These are phyloP conservation scores for Stegodyphus dumicola DNA, from an alignment of 1,140 invertebrate species.

Conservation along the genomic window DNA sequence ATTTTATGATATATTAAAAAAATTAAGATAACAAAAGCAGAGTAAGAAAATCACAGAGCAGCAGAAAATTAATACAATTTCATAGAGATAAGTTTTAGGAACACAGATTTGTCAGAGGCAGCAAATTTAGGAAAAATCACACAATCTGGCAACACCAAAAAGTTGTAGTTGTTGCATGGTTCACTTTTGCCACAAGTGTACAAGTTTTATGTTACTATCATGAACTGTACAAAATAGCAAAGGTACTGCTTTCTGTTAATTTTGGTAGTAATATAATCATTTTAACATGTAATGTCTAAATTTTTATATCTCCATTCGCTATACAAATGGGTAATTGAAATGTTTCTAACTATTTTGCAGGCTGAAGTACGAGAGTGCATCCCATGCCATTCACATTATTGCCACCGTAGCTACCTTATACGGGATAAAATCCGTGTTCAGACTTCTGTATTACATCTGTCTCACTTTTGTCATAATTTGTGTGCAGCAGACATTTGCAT, in stretches of 20 bases:
- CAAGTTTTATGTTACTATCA: not conserved
- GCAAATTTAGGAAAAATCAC: too few species aligned
- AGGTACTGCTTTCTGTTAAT: not conserved
- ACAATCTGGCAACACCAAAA: not conserved
- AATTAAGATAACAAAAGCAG: too few species aligned
- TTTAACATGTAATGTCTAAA: not conserved
- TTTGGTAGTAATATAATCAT: not conserved
- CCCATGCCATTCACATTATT: constrained; percentile 20
- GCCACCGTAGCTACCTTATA: constrained; percentile 27
- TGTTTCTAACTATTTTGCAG: constrained; percentile 22
- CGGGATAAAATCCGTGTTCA: constrained; percentile 27
- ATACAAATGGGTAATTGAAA: not conserved
- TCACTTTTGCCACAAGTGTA: not conserved
- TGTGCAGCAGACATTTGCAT: constrained; percentile 29
- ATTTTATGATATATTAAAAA: too few species aligned
- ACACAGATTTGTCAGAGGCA: too few species aligned
- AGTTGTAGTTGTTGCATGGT: not conserved
- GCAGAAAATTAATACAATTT: not conserved
- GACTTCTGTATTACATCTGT: constrained; percentile 23
- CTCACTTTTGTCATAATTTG: constrained; percentile 16
- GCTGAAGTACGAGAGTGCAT: constrained; percentile 1
- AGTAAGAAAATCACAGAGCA: not conserved
- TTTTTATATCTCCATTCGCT: not conserved
- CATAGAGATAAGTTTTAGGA: not conserved
- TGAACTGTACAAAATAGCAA: not conserved